Evolutionary conservation across 2,797 vertebrate genomes (phyloP).

Genomic region (Muraenolepis orangiensis): DNA sequence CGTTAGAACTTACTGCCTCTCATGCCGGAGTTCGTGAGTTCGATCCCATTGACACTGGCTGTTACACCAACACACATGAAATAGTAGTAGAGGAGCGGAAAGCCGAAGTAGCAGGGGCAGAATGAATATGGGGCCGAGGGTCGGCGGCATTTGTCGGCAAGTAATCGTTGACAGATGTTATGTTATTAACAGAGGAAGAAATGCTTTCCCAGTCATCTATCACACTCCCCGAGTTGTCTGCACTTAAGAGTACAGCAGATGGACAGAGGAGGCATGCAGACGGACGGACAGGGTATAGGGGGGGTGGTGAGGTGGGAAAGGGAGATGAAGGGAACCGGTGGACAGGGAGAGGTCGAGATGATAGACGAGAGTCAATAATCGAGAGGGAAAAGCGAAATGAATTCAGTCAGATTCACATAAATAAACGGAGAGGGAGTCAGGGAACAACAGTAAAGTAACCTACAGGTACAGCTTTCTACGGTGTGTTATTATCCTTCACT

Average conservation of each 20-base stretch:
- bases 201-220: conserved; percentile 49
- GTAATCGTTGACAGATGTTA: conserved; percentile 66
- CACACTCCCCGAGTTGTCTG: conserved; percentile 43
- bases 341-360: conserved; percentile 20
- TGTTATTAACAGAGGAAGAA: conserved; percentile 52
- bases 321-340: not conserved
- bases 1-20: too few relatives aligned
- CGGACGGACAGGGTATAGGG: conserved; percentile 28
- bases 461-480: not conserved
- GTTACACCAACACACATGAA: not conserved
- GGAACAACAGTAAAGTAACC: too few relatives aligned
- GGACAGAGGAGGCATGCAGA: conserved; percentile 36
- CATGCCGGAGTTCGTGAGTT: too few relatives aligned
- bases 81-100: not conserved
- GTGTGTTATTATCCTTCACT: not conserved
- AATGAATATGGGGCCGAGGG: conserved; percentile 13
- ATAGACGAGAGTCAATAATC: not conserved
- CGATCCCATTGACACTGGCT: too few relatives aligned
- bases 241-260: conserved; percentile 30
- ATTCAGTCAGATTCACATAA: not conserved
- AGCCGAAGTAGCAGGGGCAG: conserved; percentile 9
- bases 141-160: conserved; percentile 34
- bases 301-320: not conserved
- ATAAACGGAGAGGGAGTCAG: not conserved
- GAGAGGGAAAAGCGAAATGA: not conserved